Conservation (phyloP, 2,113 vertebrate species). For the Bubalus kerabau region DNA sequence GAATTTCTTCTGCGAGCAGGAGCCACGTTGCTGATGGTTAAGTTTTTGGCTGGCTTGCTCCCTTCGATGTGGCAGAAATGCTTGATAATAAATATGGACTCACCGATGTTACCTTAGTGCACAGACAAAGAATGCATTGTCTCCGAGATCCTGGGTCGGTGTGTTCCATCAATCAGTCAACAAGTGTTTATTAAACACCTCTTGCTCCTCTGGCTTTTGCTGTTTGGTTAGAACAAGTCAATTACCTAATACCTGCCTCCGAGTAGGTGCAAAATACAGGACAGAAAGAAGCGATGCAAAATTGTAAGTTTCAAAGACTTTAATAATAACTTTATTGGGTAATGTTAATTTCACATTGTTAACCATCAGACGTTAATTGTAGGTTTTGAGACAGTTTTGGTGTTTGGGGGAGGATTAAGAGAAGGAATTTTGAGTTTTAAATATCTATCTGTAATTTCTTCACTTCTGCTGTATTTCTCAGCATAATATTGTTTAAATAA, state of each 20-base stretch:
- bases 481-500: not conserved
- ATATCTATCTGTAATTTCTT: not conserved
- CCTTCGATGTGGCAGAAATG: not conserved
- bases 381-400: not conserved
- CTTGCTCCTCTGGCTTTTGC: not conserved
- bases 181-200: slow-evolving; percentile 57
- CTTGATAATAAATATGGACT: not conserved
- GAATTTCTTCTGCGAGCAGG: not conserved
- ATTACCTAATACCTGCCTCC: not conserved
- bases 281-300: not conserved
- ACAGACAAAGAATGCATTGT: slow-evolving; percentile 45
- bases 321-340: not conserved
- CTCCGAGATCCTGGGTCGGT: not conserved
- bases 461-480: not conserved
- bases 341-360: not conserved
- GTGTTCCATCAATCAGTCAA: slow-evolving; percentile 35
- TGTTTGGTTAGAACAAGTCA: not conserved
- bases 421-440: not conserved
- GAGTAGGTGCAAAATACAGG: not conserved
- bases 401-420: not conserved
- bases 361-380: not conserved
- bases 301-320: not conserved
- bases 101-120: not conserved
- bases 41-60: not conserved
- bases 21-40: not conserved